Conservation (phyloP, 2,888 invertebrate genomes). For the Epistrophe grossulariae region DNA sequence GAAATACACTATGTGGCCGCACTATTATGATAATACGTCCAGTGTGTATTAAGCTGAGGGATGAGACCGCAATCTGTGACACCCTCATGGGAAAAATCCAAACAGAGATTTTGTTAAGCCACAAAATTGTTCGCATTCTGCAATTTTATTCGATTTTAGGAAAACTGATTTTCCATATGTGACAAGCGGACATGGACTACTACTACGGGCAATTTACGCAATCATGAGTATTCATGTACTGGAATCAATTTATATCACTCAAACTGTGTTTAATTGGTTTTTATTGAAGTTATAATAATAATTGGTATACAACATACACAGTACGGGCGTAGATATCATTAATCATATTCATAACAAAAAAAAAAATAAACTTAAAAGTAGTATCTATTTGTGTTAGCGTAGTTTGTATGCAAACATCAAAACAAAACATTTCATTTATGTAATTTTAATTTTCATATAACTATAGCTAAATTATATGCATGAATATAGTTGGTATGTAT, state of each 20-base stretch:
- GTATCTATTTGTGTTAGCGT: not conserved
- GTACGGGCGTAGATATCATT: slow-evolving; percentile 64
- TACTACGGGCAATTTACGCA: slow-evolving; percentile 54
- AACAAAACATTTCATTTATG: slow-evolving; percentile 11
- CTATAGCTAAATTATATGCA: not conserved
- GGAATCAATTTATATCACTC: slow-evolving; percentile 73
- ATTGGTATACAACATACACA: not conserved
- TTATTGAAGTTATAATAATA: slow-evolving; percentile 33
- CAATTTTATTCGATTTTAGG: slow-evolving; percentile 52
- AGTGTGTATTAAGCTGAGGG: slow-evolving; percentile 8
- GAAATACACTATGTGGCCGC: slow-evolving; percentile 22
- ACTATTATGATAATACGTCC: slow-evolving; percentile 39
- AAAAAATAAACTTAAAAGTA: not conserved
- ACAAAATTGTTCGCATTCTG: slow-evolving; percentile 71
- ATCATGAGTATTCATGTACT: slow-evolving; percentile 30
- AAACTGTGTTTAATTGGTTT: slow-evolving; percentile 66
- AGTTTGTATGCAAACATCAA: not conserved
- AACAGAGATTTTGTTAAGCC: slow-evolving; percentile 56
- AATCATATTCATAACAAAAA: slow-evolving; percentile 62
- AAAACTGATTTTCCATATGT: slow-evolving; percentile 30
- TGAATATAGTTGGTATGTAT: not conserved
- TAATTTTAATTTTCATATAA: not conserved
- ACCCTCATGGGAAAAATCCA: slow-evolving; percentile 73
- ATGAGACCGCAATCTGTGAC: slow-evolving; percentile 25
- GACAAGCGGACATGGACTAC: not conserved